Evolutionary conservation across 2,113 vertebrate genomes (phyloP).

Genomic region (Motacilla alba): DNA sequence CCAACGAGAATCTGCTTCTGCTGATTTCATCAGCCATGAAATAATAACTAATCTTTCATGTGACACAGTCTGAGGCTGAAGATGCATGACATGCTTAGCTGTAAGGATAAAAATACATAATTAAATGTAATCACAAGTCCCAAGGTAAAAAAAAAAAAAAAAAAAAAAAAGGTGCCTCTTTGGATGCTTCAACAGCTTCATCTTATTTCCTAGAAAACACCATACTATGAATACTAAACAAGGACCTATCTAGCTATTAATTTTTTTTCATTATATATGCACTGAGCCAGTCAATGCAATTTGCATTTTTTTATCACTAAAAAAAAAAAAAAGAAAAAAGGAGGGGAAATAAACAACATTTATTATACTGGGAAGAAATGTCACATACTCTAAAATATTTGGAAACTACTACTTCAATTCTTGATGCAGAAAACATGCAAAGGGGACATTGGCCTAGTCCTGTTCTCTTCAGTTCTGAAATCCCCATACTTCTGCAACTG

Average conservation of each 20-base stretch:
- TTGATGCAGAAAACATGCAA: not conserved
- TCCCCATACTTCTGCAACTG: not conserved
- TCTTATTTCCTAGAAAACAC: slow-evolving; percentile 9
- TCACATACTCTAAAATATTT: not conserved
- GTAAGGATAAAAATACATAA: slow-evolving; percentile 4
- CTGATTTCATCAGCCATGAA: slow-evolving; percentile 2
- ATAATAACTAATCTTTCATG: not conserved
- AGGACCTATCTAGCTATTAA: not conserved
- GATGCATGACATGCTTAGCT: not conserved
- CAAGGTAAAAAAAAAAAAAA: not conserved
- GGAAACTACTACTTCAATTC: not conserved
- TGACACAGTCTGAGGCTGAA: not conserved
- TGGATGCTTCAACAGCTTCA: slow-evolving; percentile 10
- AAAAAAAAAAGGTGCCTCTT: not conserved
- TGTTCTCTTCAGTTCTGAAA: not conserved
- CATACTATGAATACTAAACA: not conserved
- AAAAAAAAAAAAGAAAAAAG: not conserved
- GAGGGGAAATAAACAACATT: not conserved
- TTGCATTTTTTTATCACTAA: not conserved
- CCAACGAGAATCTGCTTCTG: not conserved
- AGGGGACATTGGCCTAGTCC: not conserved
- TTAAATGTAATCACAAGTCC: not conserved
- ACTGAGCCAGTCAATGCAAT: not conserved
- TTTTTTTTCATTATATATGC: not conserved
- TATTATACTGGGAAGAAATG: not conserved